Conservation (phyloP, 2,797 vertebrate species). For the Pseudocheirus occidentalis region DNA sequence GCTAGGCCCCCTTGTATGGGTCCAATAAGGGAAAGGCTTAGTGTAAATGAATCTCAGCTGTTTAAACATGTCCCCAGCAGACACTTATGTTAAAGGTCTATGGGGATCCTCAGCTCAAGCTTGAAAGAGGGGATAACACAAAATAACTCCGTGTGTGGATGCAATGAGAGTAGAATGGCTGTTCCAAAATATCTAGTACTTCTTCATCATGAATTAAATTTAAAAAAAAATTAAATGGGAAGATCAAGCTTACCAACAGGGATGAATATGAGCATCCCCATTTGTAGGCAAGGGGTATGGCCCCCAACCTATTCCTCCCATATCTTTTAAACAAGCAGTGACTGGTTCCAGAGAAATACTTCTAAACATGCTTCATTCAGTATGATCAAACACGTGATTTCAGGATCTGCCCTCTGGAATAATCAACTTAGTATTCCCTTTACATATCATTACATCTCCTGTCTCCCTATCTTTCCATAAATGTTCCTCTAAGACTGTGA, state of each 20-base stretch:
- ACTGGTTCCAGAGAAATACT: background rate
- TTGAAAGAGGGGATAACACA: conserved; percentile 48
- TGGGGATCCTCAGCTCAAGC: conserved; percentile 34
- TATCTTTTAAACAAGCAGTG: background rate
- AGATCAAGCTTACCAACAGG: background rate
- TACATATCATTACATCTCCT: background rate
- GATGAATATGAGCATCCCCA: background rate
- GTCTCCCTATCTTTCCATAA: background rate
- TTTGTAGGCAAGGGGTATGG: background rate
- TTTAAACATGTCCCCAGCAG: conserved; percentile 31
- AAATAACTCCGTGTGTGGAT: background rate
- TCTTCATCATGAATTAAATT: conserved; percentile 22
- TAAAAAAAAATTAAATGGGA: background rate
- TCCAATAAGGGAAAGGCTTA: conserved; percentile 50
- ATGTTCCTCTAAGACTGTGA: background rate
- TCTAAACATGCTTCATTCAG: background rate
- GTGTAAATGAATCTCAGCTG: conserved; percentile 72
- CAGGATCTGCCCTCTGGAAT: background rate
- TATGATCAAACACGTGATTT: background rate
- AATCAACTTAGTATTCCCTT: background rate
- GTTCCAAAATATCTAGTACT: conserved; percentile 31
- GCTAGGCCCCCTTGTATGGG: conserved; percentile 33
- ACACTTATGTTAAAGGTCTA: conserved; percentile 1
- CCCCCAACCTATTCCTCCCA: background rate
- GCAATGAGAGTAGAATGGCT: background rate